A percentile compares a stretch with the other conserved stretches of the same genome.
phyloP scores from a whole-genome alignment of 2,113 vertebrate species.

The Nyctibius bracteatus region DNA sequence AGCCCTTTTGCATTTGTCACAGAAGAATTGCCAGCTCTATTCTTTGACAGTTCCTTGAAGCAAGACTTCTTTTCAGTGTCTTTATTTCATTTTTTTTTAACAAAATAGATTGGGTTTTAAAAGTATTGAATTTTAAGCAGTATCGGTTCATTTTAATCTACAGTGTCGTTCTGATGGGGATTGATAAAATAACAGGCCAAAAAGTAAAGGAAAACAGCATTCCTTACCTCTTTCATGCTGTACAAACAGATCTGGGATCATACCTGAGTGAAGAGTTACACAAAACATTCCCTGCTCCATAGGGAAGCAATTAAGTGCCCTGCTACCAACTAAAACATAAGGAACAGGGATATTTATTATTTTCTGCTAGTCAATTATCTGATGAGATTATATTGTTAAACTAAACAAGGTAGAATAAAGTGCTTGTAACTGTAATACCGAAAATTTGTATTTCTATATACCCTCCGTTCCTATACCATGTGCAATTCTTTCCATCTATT shows the following conservation, averaged over 20 bases:
- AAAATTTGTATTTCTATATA: neutral
- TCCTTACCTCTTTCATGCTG: neutral
- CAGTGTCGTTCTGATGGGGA: neutral
- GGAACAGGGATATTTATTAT: neutral
- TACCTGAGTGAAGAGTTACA: neutral
- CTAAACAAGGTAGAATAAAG: neutral
- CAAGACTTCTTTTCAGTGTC: neutral
- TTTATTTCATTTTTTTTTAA: neutral
- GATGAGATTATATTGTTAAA: neutral
- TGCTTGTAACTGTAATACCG: neutral
- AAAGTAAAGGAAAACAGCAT: neutral
- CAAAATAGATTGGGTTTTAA: neutral
- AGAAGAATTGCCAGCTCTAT: neutral
- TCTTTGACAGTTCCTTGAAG: neutral
- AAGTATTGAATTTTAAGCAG: neutral
- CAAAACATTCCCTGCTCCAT: neutral
- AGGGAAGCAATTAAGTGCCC: neutral
- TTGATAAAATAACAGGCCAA: neutral
- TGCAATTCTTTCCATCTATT: neutral
- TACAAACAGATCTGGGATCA: neutral
- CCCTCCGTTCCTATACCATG: neutral
- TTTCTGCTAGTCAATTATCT: neutral
- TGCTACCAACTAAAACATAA: neutral
- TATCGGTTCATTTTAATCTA: neutral
- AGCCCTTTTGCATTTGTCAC: neutral